Base-by-base conservation (phyloP, 37 sponge, comb jelly and placozoan genomes). In the Axinella damicornis region DNA sequence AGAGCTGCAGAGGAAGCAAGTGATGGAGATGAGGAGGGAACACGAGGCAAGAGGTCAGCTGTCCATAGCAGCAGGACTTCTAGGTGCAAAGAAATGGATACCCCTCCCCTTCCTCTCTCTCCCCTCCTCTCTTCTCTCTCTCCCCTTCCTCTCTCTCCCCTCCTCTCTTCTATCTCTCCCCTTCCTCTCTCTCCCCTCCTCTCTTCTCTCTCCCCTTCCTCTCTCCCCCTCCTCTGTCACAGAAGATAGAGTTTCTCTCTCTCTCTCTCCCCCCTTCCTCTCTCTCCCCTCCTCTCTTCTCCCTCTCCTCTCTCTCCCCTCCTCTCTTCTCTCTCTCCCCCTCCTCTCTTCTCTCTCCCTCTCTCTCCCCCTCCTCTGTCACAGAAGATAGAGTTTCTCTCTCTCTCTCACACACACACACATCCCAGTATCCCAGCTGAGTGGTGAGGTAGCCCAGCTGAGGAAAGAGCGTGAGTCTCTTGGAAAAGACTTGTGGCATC, bases 391-490 rank as follows among this genome's bases (percentile, higher is more conserved):
- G 34, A 69, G 18, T n/a, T n/a, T 46, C 53, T 5, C 46, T 64
- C 66, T 39, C 54, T 0, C 55, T 16, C 53, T 55, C 46, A 46
- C n/a, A n/a, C n/a, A n/a, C n/a, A n/a, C n/a, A n/a, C n/a, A n/a
- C n/a, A n/a, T n/a, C n/a, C n/a, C n/a, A 86, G 86, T 86, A 36
- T 53, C 53, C 71, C 52, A 41, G 63, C 68, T 88, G 41, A 76
- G 17, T 14, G 53, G 37, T 13, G 88, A 81, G 56, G 12, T 83
- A n/a, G 36, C 28, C 41, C n/a, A 34, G 25, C 24, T 27, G 38
- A 62, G 21, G 52, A 20, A 53, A 27, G 90, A 84, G 25, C 69
- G 35, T 53, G 63, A 73, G 35, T 19, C 55, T 5, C 17, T 79
- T 21, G 80, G 73, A 57, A n/a, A 56, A 35, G 32, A 78, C 16